phyloP scores from a whole-genome alignment of 2,888 invertebrate species.

The Strigamia transsilvanica region DNA sequence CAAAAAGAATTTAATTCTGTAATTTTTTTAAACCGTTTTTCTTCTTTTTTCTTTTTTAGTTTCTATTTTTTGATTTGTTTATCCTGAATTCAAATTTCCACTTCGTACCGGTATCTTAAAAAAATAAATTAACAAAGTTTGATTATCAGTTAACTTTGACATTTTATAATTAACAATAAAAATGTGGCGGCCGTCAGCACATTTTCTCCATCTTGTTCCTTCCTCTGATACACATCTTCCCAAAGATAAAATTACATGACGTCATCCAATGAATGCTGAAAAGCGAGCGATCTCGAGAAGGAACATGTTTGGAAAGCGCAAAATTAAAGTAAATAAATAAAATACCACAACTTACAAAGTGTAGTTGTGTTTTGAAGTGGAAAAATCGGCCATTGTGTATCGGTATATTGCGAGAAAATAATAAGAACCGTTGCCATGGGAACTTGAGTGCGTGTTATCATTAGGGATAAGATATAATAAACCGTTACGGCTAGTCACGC shows the following conservation, averaged over 20 bases:
- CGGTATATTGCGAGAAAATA: background rate
- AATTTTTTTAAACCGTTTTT: background rate
- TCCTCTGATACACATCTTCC: background rate
- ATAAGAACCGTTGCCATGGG: conserved; percentile 1
- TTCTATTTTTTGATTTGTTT: background rate
- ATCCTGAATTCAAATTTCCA: too few relatives aligned
- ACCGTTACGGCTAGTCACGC: background rate
- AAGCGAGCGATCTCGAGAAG: background rate
- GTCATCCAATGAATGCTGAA: background rate
- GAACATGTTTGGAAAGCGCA: background rate
- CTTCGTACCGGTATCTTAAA: too few relatives aligned
- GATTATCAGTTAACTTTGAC: background rate
- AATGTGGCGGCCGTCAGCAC: background rate
- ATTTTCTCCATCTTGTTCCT: background rate
- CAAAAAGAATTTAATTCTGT: background rate
- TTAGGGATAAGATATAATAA: background rate
- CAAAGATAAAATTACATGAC: conserved; percentile 13
- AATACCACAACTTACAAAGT: background rate
- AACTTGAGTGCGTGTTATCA: background rate
- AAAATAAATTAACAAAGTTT: background rate
- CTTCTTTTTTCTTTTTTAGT: background rate
- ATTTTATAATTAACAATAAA: conserved; percentile 21
- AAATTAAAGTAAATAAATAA: background rate
- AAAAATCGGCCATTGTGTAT: too few relatives aligned
- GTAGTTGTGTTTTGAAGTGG: background rate